phyloP scores from a whole-genome alignment of 2,797 vertebrate species.

The Buphagus erythrorhynchus region DNA sequence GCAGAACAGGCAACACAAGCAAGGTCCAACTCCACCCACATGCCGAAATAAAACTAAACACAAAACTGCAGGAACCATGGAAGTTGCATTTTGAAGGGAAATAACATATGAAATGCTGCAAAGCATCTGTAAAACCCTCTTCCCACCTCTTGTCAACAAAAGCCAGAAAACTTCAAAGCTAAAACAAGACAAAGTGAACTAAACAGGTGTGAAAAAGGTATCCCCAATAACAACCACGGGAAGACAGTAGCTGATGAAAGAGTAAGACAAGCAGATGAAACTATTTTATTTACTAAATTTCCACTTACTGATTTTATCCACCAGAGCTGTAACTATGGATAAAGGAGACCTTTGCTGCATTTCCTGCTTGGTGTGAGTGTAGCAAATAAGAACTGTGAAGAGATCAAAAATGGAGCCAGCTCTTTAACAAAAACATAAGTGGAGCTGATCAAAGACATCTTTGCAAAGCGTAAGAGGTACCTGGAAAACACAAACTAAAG shows the following conservation, averaged over 20 bases:
- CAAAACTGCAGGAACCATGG: not conserved
- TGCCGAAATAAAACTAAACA: not conserved
- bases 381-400: conserved; percentile 91
- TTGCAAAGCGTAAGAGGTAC: not conserved
- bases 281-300: not conserved
- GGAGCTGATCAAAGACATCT: not conserved
- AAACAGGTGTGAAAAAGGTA: not conserved
- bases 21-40: not conserved
- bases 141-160: not conserved
- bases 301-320: conserved; percentile 94
- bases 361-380: conserved; percentile 89
- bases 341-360: conserved; percentile 84
- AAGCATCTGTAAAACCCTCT: not conserved
- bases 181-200: not conserved
- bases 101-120: not conserved
- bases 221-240: not conserved
- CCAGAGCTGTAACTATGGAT: conserved; percentile 96
- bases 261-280: not conserved
- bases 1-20: not conserved
- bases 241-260: not conserved
- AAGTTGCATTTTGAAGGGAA: not conserved
- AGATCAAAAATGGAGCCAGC: conserved; percentile 6
- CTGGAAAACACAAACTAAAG: not conserved
- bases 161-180: not conserved
- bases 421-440: not conserved